These are phyloP conservation scores for Paedocypris micromegethes DNA, from an alignment of 2,797 vertebrate genomes.

Conservation along the genomic window DNA sequence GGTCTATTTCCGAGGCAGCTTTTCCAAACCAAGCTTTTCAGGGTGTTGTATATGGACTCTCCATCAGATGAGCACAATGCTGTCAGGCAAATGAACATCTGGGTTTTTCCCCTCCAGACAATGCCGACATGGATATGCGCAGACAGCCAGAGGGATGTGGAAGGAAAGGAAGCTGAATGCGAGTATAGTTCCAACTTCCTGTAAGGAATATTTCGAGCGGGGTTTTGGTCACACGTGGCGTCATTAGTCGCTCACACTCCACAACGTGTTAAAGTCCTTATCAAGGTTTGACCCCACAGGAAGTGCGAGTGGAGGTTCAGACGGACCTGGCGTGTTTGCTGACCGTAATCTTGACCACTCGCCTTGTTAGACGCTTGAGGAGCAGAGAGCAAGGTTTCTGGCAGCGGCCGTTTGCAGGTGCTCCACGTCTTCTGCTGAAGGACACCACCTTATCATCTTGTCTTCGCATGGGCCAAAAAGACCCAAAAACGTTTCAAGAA, in stretches of 20 bases:
- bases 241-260: too few species aligned
- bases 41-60: neutral
- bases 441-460: slow-evolving; percentile 30
- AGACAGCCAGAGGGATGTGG: slow-evolving; percentile 41
- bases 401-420: slow-evolving; percentile 57
- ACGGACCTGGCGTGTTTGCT: slow-evolving; percentile 31
- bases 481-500: too few species aligned
- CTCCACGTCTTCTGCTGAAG: slow-evolving; percentile 48
- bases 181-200: slow-evolving; percentile 18
- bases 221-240: neutral
- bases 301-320: slow-evolving; percentile 34
- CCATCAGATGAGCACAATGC: slow-evolving; percentile 39
- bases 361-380: slow-evolving; percentile 52
- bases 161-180: slow-evolving; percentile 26
- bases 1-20: too few species aligned
- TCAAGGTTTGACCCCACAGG: slow-evolving; percentile 5
- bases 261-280: too few species aligned
- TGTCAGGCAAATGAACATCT: slow-evolving; percentile 46
- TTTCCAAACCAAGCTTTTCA: too few species aligned
- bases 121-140: slow-evolving; percentile 43
- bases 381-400: slow-evolving; percentile 49
- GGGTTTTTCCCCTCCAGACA: slow-evolving; percentile 49
- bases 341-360: slow-evolving; percentile 53
- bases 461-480: neutral
- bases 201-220: slow-evolving; percentile 16